Evolutionary conservation across 2,888 invertebrate genomes (phyloP), one percentile per base, ranked within the genome.

Genomic region (Eustalomyia histrio): DNA sequence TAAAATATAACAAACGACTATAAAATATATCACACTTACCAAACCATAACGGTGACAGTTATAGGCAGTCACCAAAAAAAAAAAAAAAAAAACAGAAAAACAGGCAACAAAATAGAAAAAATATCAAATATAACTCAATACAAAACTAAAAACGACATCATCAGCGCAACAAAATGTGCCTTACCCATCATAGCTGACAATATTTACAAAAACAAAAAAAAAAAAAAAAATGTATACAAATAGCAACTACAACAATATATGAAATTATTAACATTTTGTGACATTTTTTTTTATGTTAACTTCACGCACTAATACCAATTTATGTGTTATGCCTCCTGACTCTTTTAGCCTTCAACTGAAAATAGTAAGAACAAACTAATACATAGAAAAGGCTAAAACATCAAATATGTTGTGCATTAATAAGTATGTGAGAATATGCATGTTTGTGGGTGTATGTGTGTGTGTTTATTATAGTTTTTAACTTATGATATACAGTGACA

Each of bases 261-360:
- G 47, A 73, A 73, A 73, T 60, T 74, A 60, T 65, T 35, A 71
- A 75, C 55, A 52, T 50, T 39, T 71, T 75, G 24, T 33, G 57
- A 61, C 65, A 57, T 61, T 58, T 39, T 18, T 35, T 39, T 18
- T 21, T 21, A 50, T 69, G 73, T 64, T 73, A 21, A 76, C 68
- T 63, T 58, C 75, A 58, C 58, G 50, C 72, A 76, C 67, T 65
- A 69, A 87, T 86, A 85, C 85, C 86, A 85, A 87, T 87, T 87
- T 87, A 87, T 87, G 84, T 63, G 60, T 39, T 79, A 43, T 29
- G 57, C 52, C 68, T 78, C 72, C 60, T 12, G 61, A 14, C 75
- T 68, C 55, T 72, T 67, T 21, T 58, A 43, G 71, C 64, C 75
- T 61, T 52, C 63, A 53, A 10, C 10, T 50, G 63, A 69, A n/a